A percentile compares a stretch with the other conserved stretches of the same genome.
These are phyloP conservation scores for Sceloporus undulatus DNA, from an alignment of 2,113 vertebrate genomes.

Conservation along the genomic window DNA sequence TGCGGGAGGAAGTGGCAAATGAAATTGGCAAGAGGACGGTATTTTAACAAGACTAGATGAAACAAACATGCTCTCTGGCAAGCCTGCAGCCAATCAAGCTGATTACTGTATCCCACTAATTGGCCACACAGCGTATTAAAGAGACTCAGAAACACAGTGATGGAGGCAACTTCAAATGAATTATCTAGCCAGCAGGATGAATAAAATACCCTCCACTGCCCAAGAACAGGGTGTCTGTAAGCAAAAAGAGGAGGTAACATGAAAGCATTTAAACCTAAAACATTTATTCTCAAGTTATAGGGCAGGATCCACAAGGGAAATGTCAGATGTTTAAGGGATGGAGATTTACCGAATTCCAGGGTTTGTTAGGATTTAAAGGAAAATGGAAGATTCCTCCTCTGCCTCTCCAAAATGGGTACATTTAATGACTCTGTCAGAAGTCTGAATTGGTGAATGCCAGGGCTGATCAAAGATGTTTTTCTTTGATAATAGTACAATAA, in stretches of 20 bases:
- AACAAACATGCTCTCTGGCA: not conserved
- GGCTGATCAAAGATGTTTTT: not conserved
- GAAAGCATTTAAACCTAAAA: not conserved
- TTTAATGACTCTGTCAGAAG: not conserved
- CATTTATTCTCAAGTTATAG: not conserved
- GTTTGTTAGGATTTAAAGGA: not conserved
- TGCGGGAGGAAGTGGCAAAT: not conserved
- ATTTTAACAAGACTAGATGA: slow-evolving; percentile 5
- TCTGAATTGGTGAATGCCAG: not conserved
- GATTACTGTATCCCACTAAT: slow-evolving; percentile 12
- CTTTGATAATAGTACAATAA: too few species aligned
- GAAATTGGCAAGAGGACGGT: not conserved
- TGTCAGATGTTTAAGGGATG: not conserved
- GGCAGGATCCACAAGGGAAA: not conserved
- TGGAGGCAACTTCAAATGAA: not conserved
- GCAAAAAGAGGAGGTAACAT: too few species aligned
- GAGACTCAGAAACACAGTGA: not conserved
- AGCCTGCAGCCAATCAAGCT: not conserved
- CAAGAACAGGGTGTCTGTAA: not conserved
- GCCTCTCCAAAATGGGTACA: too few species aligned
- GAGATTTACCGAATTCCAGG: not conserved
- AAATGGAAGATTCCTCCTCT: not conserved
- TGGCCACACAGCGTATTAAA: slow-evolving; percentile 4
- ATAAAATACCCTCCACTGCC: not conserved
- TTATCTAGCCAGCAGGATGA: not conserved